phyloP scores from a whole-genome alignment of 2,888 invertebrate genomes.

The Leptinotarsa tumamoca region DNA sequence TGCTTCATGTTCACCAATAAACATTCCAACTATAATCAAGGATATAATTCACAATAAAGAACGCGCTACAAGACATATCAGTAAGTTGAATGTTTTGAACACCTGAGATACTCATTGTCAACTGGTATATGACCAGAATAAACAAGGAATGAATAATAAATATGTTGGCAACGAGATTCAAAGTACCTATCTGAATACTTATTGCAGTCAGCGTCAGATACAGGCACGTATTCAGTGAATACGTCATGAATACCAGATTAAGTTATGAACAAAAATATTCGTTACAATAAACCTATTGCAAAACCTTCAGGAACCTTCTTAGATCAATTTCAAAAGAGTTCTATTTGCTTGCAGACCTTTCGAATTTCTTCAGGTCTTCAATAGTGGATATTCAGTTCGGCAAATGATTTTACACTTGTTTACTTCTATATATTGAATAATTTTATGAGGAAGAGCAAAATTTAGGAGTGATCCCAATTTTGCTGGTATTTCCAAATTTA shows the following conservation, averaged over 20 bases:
- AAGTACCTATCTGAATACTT: background rate
- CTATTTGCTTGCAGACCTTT: no score
- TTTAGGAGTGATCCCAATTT: no score
- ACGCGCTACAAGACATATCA: background rate
- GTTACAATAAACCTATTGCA: no score
- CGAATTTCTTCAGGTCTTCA: no score
- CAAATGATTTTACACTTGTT: no score
- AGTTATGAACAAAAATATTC: no score
- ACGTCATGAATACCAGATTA: background rate
- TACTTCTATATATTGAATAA: no score
- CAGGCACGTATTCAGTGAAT: background rate
- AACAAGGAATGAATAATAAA: conserved; percentile 22
- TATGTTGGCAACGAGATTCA: background rate
- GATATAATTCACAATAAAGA: background rate
- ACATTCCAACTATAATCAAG: conserved; percentile 4
- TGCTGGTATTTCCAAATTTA: no score
- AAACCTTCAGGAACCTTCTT: no score
- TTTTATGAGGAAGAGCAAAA: no score
- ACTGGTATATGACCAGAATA: conserved; percentile 22
- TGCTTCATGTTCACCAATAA: background rate
- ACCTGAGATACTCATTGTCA: conserved; percentile 25
- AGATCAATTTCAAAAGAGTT: no score
- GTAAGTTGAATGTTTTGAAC: conserved; percentile 11
- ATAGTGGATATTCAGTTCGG: no score
- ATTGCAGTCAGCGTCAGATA: background rate